These are phyloP conservation scores for Dolichomitus sp. DNA, from an alignment of 2,888 invertebrate species.

Conservation along the genomic window DNA sequence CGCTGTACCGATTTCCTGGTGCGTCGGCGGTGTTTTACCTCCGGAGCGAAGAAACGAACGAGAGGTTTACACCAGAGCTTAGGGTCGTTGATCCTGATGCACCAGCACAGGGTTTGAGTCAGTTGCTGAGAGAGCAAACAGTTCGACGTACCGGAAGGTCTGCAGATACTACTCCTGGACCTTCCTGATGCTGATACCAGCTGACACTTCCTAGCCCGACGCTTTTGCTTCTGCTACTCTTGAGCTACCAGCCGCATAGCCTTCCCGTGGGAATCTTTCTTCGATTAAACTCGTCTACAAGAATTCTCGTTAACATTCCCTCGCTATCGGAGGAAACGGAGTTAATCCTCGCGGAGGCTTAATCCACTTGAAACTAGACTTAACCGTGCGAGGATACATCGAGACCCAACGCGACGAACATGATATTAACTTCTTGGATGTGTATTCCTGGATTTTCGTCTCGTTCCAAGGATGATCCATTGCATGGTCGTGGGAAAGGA, in stretches of 20 bases:
- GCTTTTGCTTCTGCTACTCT: slow-evolving; percentile 21
- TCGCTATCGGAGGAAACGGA: slow-evolving; percentile 20
- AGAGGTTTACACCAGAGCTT: neutral
- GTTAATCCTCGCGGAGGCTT: slow-evolving; percentile 30
- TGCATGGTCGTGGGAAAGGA: slow-evolving; percentile 63
- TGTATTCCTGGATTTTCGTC: slow-evolving; percentile 33
- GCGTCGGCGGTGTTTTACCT: slow-evolving; percentile 42
- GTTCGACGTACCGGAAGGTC: slow-evolving; percentile 61
- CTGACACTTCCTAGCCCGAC: slow-evolving; percentile 31
- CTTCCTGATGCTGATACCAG: slow-evolving; percentile 57
- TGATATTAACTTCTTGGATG: neutral
- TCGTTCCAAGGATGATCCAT: slow-evolving; percentile 41
- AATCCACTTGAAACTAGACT: slow-evolving; percentile 40
- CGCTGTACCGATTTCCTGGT: slow-evolving; percentile 60
- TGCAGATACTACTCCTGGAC: slow-evolving; percentile 22
- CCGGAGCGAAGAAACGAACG: neutral
- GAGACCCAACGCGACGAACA: slow-evolving; percentile 11
- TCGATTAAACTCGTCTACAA: slow-evolving; percentile 14
- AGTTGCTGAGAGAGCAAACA: slow-evolving; percentile 18
- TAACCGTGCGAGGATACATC: neutral
- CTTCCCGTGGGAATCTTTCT: slow-evolving; percentile 59
- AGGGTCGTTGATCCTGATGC: slow-evolving; percentile 57
- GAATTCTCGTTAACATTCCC: slow-evolving; percentile 15
- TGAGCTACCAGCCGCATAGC: slow-evolving; percentile 20
- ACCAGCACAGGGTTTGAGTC: slow-evolving; percentile 12